Evolutionary conservation across 2,888 invertebrate species (phyloP), one percentile per base, ranked within the genome.

Genomic region (Mylabris sibirica): DNA sequence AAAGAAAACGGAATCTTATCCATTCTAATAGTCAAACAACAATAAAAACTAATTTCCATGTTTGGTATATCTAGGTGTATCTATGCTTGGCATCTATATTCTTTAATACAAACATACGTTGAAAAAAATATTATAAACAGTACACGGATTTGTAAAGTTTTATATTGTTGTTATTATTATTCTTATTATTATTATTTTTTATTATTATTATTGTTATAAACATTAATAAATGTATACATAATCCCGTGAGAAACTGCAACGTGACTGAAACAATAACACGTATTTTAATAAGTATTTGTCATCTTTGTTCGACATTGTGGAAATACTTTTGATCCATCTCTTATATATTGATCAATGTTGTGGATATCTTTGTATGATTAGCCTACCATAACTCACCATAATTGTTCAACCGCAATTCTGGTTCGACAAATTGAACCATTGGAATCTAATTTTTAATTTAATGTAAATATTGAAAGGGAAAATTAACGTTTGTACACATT

Each of bases 181-280:
- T 80, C 4, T 30, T 30, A 0, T 30, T 30, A 0, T 30, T 30
- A 30, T 30, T 30, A 30, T 30, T 30, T n/a, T n/a, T n/a, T n/a
- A n/a, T n/a, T n/a, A 0, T 30, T 30, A 30, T 30, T 30, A 30
- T 30, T 30, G 30, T 30, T 30, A 30, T 30, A 30, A 30, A 78
- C 75, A 72, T 76, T 79, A 79, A 79, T 80, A 81, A 80, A 81
- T 44, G 44, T 44, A 79, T 79, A 80, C 78, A 77, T 80, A 76
- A 79, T 83, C 81, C 84, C 85, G 85, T 85, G 85, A 84, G 85
- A 85, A 85, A 84, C 82, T 77, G 79, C 83, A 84, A 85, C 85
- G 85, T 85, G 85, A 85, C 85, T 83, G 78, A 82, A 84, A 84
- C 84, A 83, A 84, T 84, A 84, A 84, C 83, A 83, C 82, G 85